Percentiles rank a stretch among this genome's conserved stretches.
Evolutionary conservation across 2,797 vertebrate species (phyloP).

Genomic region (Spinus olivaceus): DNA sequence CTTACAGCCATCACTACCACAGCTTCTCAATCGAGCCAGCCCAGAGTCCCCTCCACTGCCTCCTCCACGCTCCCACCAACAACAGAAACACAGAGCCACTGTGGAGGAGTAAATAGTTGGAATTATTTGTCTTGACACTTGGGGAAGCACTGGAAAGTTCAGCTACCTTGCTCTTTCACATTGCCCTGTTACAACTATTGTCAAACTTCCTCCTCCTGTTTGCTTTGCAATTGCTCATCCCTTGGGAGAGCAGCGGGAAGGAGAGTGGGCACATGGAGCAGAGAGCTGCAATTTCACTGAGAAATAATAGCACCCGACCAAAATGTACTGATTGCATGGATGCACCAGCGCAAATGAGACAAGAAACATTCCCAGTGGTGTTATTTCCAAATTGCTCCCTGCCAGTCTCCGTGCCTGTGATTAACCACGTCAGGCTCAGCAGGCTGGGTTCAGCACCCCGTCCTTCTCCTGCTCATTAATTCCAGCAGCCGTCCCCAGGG

Average conservation of each 20-base stretch:
- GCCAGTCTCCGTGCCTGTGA: background rate
- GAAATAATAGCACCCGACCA: conserved; percentile 1
- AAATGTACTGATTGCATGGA: conserved; percentile 29
- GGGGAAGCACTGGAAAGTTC: background rate
- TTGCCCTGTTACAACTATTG: conserved; percentile 8
- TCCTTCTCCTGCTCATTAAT: background rate
- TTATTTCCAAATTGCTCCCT: conserved; percentile 58
- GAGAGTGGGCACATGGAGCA: background rate
- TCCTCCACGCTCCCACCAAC: background rate
- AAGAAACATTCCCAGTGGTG: background rate
- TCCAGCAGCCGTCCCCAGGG: background rate
- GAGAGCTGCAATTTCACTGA: background rate
- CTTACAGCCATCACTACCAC: background rate
- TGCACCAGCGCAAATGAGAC: conserved; percentile 21
- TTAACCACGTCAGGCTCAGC: background rate
- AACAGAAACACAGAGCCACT: background rate
- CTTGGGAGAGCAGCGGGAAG: background rate
- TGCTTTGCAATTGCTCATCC: conserved; percentile 29
- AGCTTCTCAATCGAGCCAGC: background rate
- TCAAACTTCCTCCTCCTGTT: background rate
- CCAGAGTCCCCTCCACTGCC: fast-evolving
- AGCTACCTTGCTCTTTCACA: background rate
- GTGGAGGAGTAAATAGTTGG: background rate
- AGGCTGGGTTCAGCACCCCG: background rate
- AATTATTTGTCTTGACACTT: background rate